These are phyloP conservation scores for Bombus waltoni DNA, from an alignment of 1,140 invertebrate genomes.

Conservation along the genomic window DNA sequence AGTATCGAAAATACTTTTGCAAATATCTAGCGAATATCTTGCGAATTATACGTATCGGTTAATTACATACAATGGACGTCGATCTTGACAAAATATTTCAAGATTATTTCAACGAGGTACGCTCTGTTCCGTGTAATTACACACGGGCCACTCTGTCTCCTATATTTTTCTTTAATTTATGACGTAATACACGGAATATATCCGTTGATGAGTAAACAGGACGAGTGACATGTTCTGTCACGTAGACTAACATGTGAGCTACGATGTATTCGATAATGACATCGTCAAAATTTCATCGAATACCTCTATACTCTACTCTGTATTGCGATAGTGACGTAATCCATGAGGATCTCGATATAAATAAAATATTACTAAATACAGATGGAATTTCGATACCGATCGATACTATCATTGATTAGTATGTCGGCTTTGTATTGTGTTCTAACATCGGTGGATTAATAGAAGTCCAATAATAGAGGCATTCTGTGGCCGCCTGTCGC, in stretches of 20 bases:
- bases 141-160: not conserved
- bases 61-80: not conserved
- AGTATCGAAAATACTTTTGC: not conserved
- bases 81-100: not conserved
- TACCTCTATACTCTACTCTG: not conserved
- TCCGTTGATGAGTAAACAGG: not conserved
- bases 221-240: not conserved
- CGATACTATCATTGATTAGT: conserved; percentile 9
- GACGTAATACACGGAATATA: too few species aligned
- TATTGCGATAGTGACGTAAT: too few species aligned
- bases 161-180: not conserved
- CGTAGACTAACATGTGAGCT: not conserved
- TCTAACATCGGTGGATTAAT: not conserved
- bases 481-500: not conserved
- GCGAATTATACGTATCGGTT: too few species aligned
- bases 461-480: not conserved
- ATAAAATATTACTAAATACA: conserved; percentile 2
- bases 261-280: not conserved
- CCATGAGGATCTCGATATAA: not conserved
- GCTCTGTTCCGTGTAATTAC: not conserved
- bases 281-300: not conserved
- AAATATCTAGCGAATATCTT: too few species aligned
- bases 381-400: not conserved
- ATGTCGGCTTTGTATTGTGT: not conserved
- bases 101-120: not conserved